These are phyloP conservation scores for Phyllopteryx taeniolatus DNA, from an alignment of 2,113 vertebrate species.

Conservation along the genomic window DNA sequence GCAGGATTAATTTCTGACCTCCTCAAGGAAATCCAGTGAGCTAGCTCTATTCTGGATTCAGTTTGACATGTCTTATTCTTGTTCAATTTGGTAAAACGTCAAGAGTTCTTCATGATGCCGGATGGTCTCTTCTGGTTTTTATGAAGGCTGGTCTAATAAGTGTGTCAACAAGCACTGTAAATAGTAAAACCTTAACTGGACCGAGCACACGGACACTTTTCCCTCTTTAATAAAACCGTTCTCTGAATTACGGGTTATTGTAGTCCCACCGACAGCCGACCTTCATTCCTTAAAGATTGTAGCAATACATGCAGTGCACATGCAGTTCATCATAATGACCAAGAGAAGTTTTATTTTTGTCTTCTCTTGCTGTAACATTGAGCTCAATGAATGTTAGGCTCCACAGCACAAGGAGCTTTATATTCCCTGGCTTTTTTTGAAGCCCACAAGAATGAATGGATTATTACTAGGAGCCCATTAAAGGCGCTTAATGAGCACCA, in stretches of 20 bases:
- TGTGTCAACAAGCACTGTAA: neutral
- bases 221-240: neutral
- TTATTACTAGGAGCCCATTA: conserved; percentile 73
- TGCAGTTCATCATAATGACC: conserved; percentile 25
- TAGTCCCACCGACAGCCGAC: neutral
- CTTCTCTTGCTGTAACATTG: conserved; percentile 34
- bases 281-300: conserved; percentile 11
- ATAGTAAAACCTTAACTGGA: neutral
- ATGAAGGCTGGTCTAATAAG: neutral
- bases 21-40: too few species aligned
- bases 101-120: neutral
- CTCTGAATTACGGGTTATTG: conserved; percentile 12
- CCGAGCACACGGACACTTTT: neutral
- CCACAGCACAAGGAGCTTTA: conserved; percentile 50
- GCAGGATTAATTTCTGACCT: neutral
- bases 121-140: neutral
- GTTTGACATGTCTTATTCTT: too few species aligned
- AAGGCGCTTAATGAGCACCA: conserved; percentile 71
- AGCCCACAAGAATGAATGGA: conserved; percentile 59
- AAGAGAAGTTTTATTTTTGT: conserved; percentile 27
- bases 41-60: too few species aligned
- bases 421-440: conserved; percentile 53
- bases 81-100: conserved; percentile 13
- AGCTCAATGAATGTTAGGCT: conserved; percentile 42
- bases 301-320: neutral